phyloP scores from a whole-genome alignment of 1,140 invertebrate species.

The Drosophila sp. region DNA sequence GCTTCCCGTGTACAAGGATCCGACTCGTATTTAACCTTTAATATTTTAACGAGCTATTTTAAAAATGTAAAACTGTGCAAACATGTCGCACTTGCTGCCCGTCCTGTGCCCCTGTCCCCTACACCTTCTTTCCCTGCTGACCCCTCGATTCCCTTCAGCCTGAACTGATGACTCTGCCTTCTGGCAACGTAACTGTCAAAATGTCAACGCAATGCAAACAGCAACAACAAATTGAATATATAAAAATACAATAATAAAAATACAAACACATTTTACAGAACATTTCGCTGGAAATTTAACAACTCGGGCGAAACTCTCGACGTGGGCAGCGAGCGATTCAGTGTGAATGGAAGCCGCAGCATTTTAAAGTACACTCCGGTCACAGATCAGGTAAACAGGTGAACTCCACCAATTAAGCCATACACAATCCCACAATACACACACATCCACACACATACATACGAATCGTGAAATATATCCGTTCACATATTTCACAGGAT shows the following conservation, averaged over 20 bases:
- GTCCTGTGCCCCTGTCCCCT: background rate
- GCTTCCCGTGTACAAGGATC: slow-evolving; percentile 21
- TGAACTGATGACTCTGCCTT: slow-evolving; percentile 51
- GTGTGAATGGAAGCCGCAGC: slow-evolving; percentile 88
- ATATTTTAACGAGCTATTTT: slow-evolving; percentile 81
- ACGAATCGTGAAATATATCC: background rate
- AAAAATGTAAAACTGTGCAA: slow-evolving; percentile 81
- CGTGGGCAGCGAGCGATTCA: slow-evolving; percentile 90
- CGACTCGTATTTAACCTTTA: slow-evolving; percentile 69
- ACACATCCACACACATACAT: background rate
- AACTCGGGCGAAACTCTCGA: slow-evolving; percentile 93
- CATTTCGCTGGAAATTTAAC: slow-evolving; percentile 96
- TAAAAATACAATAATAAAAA: slow-evolving; percentile 22
- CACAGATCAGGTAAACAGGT: slow-evolving; percentile 86
- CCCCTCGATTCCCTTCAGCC: slow-evolving; percentile 21
- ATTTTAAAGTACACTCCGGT: slow-evolving; percentile 90
- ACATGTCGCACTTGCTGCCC: slow-evolving; percentile 62
- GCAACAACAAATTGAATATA: slow-evolving; percentile 35
- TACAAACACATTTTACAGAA: slow-evolving; percentile 79
- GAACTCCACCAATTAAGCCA: slow-evolving; percentile 27
- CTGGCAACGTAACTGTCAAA: slow-evolving; percentile 68
- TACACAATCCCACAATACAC: slow-evolving; percentile 11
- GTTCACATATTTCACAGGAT: slow-evolving; percentile 84
- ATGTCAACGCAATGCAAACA: slow-evolving; percentile 74
- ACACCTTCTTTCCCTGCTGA: background rate